A percentile compares a stretch with the other conserved stretches of the same genome.
phyloP scores from a whole-genome alignment of 1,140 invertebrate species.

The Pachypsylla venusta region DNA sequence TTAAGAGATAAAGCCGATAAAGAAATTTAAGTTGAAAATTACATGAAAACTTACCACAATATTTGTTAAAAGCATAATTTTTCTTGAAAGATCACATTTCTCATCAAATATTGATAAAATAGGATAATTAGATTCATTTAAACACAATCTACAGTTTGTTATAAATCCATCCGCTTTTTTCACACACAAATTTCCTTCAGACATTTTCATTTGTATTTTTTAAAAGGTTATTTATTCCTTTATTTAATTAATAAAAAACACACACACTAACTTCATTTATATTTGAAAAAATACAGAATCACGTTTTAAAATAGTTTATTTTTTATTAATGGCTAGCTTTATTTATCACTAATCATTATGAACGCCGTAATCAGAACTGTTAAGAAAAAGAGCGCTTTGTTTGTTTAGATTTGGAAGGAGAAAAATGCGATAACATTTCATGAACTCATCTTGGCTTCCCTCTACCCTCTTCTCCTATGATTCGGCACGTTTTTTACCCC shows the following conservation, averaged over 20 bases:
- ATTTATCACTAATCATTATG: no score
- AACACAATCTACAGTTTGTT: slow-evolving; percentile 7
- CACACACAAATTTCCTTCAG: not conserved
- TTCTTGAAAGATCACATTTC: slow-evolving; percentile 4
- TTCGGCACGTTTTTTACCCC: slow-evolving; percentile 2
- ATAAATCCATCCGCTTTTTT: not conserved
- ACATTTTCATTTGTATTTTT: slow-evolving; percentile 6
- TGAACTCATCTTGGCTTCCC: no score
- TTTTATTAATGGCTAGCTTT: not conserved
- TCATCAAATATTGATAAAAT: not conserved
- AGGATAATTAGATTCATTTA: slow-evolving; percentile 1
- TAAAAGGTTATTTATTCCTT: not conserved
- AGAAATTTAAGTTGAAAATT: not conserved
- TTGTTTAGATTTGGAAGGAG: not conserved
- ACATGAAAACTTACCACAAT: not conserved
- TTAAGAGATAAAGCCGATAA: not conserved
- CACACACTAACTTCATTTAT: not conserved
- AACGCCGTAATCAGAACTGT: slow-evolving; percentile 5
- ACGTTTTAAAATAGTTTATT: not conserved
- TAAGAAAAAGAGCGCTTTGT: not conserved
- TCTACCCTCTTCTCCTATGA: not conserved
- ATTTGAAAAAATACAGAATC: not conserved
- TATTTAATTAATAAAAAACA: not conserved
- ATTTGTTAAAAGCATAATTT: slow-evolving; percentile 1
- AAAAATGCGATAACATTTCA: not conserved